Base-by-base conservation (phyloP, 2,888 invertebrate genomes). In the Eubasilissa splendida region DNA sequence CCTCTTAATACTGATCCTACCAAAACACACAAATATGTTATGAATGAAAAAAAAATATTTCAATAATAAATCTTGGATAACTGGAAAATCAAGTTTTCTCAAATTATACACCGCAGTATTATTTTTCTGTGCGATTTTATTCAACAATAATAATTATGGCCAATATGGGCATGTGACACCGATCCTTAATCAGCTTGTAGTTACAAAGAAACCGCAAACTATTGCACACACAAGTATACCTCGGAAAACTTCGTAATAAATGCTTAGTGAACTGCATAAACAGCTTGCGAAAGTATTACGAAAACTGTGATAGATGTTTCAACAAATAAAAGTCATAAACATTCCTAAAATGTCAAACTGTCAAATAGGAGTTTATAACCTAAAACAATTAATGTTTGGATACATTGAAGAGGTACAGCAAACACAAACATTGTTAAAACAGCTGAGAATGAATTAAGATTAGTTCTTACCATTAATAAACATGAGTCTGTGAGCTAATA, bases 331-430 rank as follows among this genome's bases (percentile, higher is more conserved):
- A 68, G 53, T 76, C 76, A 76, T 70, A 77, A 76, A 77, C 77
- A 77, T 70, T 77, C 66, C 42, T 12, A 65, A 79, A 79, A 76
- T 73, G 82, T 82, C 82, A 82, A 79, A 70, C 76, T 82, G 82
- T 82, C 82, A 82, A 82, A 70, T 71, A 54, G 42, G 33, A 59
- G 71, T 63, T 76, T 66, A 76, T 77, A 77, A 68, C 77, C 70
- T 77, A 77, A 70, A 77, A 77, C 52, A 56, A 56, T 68, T 54
- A 31, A 12, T 68, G 63, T 53, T 54, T 65, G n/a, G 65, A 33
- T 42, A 42, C 12, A 22, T 77, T 68, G 33, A 42, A 10, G 3
- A 22, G 65, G 22, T 52, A n/a, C 9, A 8, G 53, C 3, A 54
- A 8, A 53, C 14, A 12, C 12, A 68, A 66, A 66, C 14, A 5